A percentile compares a stretch with the other conserved stretches of the same genome.
Evolutionary conservation across 2,888 invertebrate species (phyloP).

Genomic region (Caenorhabditis virilis): DNA sequence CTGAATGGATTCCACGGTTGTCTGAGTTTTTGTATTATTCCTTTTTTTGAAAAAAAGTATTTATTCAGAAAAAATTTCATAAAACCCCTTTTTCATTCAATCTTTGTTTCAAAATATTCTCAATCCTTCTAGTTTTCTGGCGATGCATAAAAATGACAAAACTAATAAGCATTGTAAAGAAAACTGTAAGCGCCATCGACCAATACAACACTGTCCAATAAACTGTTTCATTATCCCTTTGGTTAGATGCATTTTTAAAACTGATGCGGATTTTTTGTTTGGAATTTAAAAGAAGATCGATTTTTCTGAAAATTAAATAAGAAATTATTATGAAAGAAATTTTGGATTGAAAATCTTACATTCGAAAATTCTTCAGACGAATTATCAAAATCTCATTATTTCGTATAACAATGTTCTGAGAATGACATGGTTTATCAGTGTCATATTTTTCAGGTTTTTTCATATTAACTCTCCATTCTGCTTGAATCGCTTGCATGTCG

Average conservation of each 20-base stretch:
- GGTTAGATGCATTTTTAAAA: conserved; percentile 7
- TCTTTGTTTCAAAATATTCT: conserved; percentile 3
- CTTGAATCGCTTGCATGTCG: conserved; percentile 17
- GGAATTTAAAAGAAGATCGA: conserved; percentile 19
- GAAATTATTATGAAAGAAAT: too few relatives aligned
- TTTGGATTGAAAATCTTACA: too few relatives aligned
- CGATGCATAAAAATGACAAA: conserved; percentile 21
- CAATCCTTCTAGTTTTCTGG: conserved; percentile 16
- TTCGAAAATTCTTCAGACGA: conserved; percentile 6
- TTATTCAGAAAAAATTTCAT: too few relatives aligned
- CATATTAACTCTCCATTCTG: conserved; percentile 27
- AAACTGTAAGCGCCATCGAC: conserved; percentile 14
- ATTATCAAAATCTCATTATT: conserved; percentile 23
- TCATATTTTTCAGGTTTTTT: conserved; percentile 29
- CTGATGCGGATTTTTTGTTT: conserved; percentile 13
- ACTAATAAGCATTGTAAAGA: conserved; percentile 18
- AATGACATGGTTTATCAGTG: conserved; percentile 8
- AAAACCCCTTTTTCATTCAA: too few relatives aligned
- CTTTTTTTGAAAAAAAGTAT: too few relatives aligned
- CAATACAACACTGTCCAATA: conserved; percentile 23
- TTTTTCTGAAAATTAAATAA: conserved; percentile 10
- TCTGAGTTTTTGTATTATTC: too few relatives aligned
- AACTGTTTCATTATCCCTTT: conserved; percentile 2
- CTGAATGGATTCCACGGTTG: too few relatives aligned
- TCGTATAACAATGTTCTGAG: conserved; percentile 18